Base-by-base conservation (phyloP, 30 jellyfish, hydroid and myxozoan genomes). In the Chrysaora quinquecirrha region DNA sequence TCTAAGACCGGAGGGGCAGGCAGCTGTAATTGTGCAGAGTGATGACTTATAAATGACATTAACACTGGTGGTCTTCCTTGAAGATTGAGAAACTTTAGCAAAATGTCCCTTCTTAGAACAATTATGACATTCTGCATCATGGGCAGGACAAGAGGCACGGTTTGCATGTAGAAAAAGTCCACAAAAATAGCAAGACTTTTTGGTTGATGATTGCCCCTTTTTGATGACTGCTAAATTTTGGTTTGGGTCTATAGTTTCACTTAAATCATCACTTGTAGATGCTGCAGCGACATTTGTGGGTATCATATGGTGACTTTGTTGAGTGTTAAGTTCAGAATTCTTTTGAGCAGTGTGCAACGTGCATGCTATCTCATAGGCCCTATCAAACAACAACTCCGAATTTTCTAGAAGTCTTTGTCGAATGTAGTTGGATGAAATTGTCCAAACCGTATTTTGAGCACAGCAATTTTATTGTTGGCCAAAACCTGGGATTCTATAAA, bases 101-200 rank as follows among this genome's bases (percentile, higher is more conserved):
- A 20, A 78, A 71, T 78, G 83, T 21, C 83, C 89, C 83, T 60
- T 78, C 25, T 78, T 78, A 27, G 49, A 25, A 62, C 89, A 78
- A 16, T 34, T 31, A 28, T 79, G 0, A 30, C 85, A 64, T 29
- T 20, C 62, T 6, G 83, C 12, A 34, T 79, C 72, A 1, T 46
- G 85, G 47, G 90, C 83, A 30, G 78, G 90, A 74, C 85, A 79
- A n/a, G n/a, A n/a, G n/a, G n/a, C n/a, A n/a, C n/a, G n/a, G n/a
- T n/a, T n/a, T n/a, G n/a, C n/a, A n/a, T n/a, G n/a, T n/a, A n/a
- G n/a, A n/a, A n/a, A n/a, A n/a, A 73, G 54, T 32, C n/a, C n/a
- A n/a, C n/a, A n/a, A n/a, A n/a, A n/a, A 56, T 21, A 56, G n/a
- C n/a, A n/a, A n/a, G n/a, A n/a, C n/a, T n/a, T n/a, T n/a, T n/a